Base-by-base conservation (phyloP, 2,113 vertebrate genomes). In the Psettodes erumei region DNA sequence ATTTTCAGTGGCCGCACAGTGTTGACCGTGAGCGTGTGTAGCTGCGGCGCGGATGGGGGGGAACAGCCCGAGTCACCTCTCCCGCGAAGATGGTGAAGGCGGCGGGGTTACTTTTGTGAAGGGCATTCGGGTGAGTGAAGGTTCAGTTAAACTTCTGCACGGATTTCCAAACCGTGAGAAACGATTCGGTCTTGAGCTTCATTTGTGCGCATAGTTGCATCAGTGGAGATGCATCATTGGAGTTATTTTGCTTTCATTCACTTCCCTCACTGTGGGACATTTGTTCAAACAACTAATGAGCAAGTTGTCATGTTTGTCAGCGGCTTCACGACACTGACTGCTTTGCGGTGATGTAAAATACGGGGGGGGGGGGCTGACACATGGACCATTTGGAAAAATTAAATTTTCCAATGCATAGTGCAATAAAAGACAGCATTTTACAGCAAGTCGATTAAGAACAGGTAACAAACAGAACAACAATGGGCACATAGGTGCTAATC, bases 51-150 rank as follows among this genome's bases (percentile, higher is more conserved):
- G 54, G 51, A 94, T 94, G 93, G 93, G 92, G 32, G 93, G 91
- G 32, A 93, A 91, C 87, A 55, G 81, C 61, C 80, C 80, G 67
- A 91, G 90, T 75, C 89, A 88, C 63, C 48, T 89, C 54, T 25
- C 88, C 3, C 37, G 21, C 6, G 91, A 90, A 32, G 86, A 89
- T 11, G 73, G n/a, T 1, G 84, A 81, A 48, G 68, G 59, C 23
- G 75, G 82, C 37, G 86, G 86, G 54, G 42, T 94, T 1, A 77
- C 62, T 60, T 89, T 93, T 80, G 82, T 93, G 84, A 91, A 93
- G 89, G 92, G 93, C 89, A 93, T 94, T 59, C 77, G 91, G 91
- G 93, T 93, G 84, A 93, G 93, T 91, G 58, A 51, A 54, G 45
- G 55, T 38, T 21, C 47, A 2, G 28, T 21, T 32, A 53, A 35